Conservation (phyloP, 2,113 vertebrate species). For the Petrocephalus zakoni region DNA sequence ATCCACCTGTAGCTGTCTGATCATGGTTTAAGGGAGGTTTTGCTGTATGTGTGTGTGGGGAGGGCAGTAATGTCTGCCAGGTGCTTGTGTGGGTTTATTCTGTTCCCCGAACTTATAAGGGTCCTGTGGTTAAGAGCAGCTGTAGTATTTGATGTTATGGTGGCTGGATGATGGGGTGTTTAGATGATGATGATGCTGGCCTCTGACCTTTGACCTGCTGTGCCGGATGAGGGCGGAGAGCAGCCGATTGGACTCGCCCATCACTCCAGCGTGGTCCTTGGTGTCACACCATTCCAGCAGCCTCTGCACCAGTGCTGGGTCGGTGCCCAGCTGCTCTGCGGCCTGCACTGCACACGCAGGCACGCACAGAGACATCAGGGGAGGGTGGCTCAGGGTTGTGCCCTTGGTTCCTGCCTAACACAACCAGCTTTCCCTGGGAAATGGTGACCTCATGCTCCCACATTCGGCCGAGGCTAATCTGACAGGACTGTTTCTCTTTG, state of each 20-base stretch:
- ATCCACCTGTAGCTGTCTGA: not conserved
- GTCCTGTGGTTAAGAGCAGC: not conserved
- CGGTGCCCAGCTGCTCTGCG: conserved; percentile 90
- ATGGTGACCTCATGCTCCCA: not conserved
- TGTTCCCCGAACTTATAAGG: not conserved
- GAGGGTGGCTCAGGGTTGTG: not conserved
- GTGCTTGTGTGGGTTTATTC: not conserved
- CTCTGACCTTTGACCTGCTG: conserved; percentile 92
- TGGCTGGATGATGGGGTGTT: not conserved
- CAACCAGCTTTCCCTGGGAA: not conserved
- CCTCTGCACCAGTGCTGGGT: conserved; percentile 79
- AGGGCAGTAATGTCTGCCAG: not conserved
- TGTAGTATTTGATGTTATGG: not conserved
- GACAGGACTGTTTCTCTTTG: not conserved
- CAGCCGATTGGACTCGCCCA: conserved; percentile 95
- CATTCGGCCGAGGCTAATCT: not conserved
- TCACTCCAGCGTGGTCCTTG: conserved; percentile 95
- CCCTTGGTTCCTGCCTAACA: not conserved
- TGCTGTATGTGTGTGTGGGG: not conserved
- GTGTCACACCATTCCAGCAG: conserved; percentile 98
- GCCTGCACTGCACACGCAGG: conserved; percentile 75
- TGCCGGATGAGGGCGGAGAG: conserved; percentile 96
- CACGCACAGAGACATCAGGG: not conserved
- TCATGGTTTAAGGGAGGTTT: not conserved
- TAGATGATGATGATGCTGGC: not conserved